Evolutionary conservation across 2,113 vertebrate species (phyloP), one percentile per base, ranked within the genome.

Genomic region (Leucoraja erinaceus): DNA sequence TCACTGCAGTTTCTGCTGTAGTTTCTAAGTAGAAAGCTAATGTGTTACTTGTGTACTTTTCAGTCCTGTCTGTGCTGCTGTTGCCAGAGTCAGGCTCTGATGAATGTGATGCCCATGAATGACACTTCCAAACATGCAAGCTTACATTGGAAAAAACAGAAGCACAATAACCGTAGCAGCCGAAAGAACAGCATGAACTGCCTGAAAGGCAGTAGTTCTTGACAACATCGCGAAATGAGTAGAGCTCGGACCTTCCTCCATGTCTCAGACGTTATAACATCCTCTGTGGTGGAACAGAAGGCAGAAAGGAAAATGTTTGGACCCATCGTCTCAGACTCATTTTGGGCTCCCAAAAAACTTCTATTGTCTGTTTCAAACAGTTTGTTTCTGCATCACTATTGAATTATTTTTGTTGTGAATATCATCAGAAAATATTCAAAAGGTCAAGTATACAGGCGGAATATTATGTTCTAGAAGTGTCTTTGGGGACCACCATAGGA

Each of bases 11-110:
- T 66, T 72, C 90, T 93, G 74, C 0, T 0, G 90, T 33, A 79
- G 20, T 47, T 68, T 28, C n/a, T 47, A 8, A 88, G 22, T 47
- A 25, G 75, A 22, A 70, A 93, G 92, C 61, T 88, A 63, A 8
- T 63, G 16, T 88, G 59, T n/a, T 88, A n/a, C 92, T 93, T 9
- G 59, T 93, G 74, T 93, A 83, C 79, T 92, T 94, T 94, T 28
- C 93, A 97, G 97, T 97, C 97, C 1, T 97, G 97, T 92, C 96
- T 97, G 94, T 97, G 97, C 95, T 97, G 97, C 94, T 97, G 96
- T 93, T 97, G 96, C 93, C 96, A 95, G 0, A 96, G 96, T 47
- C 97, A 96, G 93, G 95, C 95, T 61, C 94, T 96, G 93, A 95
- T 95, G 93, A 97, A 96, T 92, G 96, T 96, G 0, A 94, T 97